Percentiles rank a stretch among this genome's conserved stretches.
These are phyloP conservation scores for Hyperopisus bebe DNA, from an alignment of 2,113 vertebrate genomes.

Conservation along the genomic window DNA sequence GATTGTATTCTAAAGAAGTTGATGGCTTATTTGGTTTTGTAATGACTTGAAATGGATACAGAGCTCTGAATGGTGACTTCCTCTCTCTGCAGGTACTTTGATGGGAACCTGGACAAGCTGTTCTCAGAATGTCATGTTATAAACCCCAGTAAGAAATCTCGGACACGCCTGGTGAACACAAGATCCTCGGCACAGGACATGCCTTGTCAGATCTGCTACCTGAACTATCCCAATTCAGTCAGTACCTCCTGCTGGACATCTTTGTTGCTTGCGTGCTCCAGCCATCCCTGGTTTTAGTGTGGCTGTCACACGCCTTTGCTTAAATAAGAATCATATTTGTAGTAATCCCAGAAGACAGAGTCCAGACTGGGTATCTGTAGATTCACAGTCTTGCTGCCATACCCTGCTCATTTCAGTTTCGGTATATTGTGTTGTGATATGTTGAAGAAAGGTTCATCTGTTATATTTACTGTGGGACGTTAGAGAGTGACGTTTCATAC, in stretches of 20 bases:
- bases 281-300: not conserved
- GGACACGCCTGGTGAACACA: slow-evolving; percentile 94
- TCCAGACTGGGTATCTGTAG: not conserved
- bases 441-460: not conserved
- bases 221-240: slow-evolving; percentile 97
- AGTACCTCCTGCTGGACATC: slow-evolving; percentile 51
- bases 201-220: slow-evolving; percentile 98
- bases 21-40: not conserved
- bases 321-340: not conserved
- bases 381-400: not conserved
- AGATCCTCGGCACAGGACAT: slow-evolving; percentile 96
- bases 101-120: slow-evolving; percentile 98
- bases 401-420: not conserved
- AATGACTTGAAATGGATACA: not conserved
- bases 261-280: not conserved
- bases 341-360: not conserved
- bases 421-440: not conserved
- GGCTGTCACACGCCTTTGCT: not conserved
- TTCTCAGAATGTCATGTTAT: slow-evolving; percentile 99
- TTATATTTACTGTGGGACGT: not conserved
- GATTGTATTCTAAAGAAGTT: not conserved
- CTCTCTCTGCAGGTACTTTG: slow-evolving; percentile 81
- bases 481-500: not conserved
- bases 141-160: slow-evolving; percentile 97
- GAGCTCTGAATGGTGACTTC: not conserved